Evolutionary conservation across 1,140 invertebrate species (phyloP), one percentile per base, ranked within the genome.

Genomic region (Lucilia cuprina): DNA sequence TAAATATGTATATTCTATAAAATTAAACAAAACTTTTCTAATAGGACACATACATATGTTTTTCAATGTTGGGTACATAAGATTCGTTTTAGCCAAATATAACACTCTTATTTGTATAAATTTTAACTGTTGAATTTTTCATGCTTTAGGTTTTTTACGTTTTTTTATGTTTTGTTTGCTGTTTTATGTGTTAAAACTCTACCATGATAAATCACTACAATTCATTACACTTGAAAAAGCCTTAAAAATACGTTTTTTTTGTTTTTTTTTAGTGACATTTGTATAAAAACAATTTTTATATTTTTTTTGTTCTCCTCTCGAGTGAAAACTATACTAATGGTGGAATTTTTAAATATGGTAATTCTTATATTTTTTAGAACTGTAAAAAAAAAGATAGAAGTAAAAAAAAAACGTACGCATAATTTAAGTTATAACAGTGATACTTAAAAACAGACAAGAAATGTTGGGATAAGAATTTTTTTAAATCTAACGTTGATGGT

Each of bases 191-290:
- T 25, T 70, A 70, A 70, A 70, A 70, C 65, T 70, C 65, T 9
- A 70, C n/a, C 65, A 70, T 70, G 65, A 70, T 70, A 70, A 70
- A 70, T 70, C 65, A 70, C 65, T 70, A 70, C 65, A 70, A 70
- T 70, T 70, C 65, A 70, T 70, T 70, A 70, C 65, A 70, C 65
- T 70, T 70, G 65, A 70, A 70, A 70, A 25, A 70, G 65, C 65
- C 65, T 70, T 70, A 70, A 70, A 30, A 70, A 70, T 70, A 70
- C 19, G 19, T 70, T 70, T 70, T 19, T 70, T 70, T 65, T n/a
- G 14, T 17, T 41, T 60, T 60, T 60, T n/a, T 60, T 17, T 5
- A 21, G 65, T 19, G 21, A 19, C 55, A 60, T 14, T 60, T 17
- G 55, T 17, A 60, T 60, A 60, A 60, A 70, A 70, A 70, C 5